Percentiles rank a stretch among this genome's conserved stretches.
These are phyloP conservation scores for Nebria brevicollis DNA, from an alignment of 2,888 invertebrate genomes.

Conservation along the genomic window DNA sequence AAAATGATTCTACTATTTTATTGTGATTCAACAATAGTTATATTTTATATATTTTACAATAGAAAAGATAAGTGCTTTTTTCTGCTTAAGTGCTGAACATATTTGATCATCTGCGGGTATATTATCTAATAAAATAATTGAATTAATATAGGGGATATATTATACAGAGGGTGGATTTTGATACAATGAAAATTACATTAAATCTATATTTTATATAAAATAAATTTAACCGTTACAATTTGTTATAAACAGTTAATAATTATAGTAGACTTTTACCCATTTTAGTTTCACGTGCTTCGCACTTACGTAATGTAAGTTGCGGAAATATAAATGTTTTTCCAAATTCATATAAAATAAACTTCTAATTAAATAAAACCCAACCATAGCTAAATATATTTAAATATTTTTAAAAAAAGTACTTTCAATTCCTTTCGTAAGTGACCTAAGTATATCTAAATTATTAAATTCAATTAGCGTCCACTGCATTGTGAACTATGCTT, in stretches of 20 bases:
- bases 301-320: neutral
- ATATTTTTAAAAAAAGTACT: neutral
- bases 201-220: neutral
- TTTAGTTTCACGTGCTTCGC: neutral
- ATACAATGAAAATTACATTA: neutral
- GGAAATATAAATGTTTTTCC: neutral
- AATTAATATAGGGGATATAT: neutral
- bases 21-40: neutral
- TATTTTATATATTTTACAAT: neutral
- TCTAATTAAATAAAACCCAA: too few relatives aligned
- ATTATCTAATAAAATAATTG: neutral
- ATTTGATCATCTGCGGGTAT: neutral
- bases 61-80: neutral
- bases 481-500: neutral
- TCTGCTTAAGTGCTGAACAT: neutral
- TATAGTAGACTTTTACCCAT: neutral
- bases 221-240: neutral
- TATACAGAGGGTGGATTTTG: neutral
- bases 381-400: too few relatives aligned
- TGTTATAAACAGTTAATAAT: too few relatives aligned
- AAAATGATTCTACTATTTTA: neutral
- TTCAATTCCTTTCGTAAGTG: neutral
- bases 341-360: neutral
- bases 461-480: conserved; percentile 11
- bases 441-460: neutral